Percentiles rank a stretch among this genome's conserved stretches.
phyloP scores from a whole-genome alignment of 1,140 invertebrate genomes.

The Brachystomella parvula region DNA sequence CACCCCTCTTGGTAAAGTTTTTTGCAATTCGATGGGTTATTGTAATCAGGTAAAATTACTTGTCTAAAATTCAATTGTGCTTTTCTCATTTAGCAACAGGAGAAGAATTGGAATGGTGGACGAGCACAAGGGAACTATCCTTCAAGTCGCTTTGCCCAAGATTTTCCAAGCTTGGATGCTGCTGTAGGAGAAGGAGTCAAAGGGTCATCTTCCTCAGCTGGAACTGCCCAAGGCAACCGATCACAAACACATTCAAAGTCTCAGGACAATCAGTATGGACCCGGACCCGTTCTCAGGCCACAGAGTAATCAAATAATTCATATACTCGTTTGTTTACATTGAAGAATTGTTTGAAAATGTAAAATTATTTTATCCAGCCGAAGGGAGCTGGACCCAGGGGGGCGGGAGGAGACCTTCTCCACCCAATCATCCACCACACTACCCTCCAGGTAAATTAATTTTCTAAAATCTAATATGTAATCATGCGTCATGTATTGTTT shows the following conservation, averaged over 20 bases:
- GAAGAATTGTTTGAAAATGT: constrained; percentile 2
- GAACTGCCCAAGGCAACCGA: constrained; percentile 9
- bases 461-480: neutral
- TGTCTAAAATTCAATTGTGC: neutral
- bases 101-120: constrained; percentile 36
- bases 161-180: constrained; percentile 33
- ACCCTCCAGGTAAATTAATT: constrained; percentile 5
- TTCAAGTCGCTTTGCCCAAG: constrained; percentile 27
- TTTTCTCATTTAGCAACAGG: constrained; percentile 14
- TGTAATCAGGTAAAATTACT: neutral
- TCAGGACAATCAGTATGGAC: constrained; percentile 36
- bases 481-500: too few species aligned
- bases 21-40: neutral
- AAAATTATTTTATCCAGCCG: constrained; percentile 20
- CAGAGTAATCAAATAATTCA: constrained; percentile 27
- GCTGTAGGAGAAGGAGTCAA: constrained; percentile 17
- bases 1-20: constrained; percentile 21
- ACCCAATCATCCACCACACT: constrained; percentile 17
- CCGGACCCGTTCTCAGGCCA: constrained; percentile 37
- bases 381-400: constrained; percentile 39
- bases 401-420: constrained; percentile 29
- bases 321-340: neutral
- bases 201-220: constrained; percentile 3
- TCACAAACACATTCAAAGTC: constrained; percentile 24
- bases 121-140: constrained; percentile 21